phyloP scores from a whole-genome alignment of 2,797 vertebrate genomes.

The Octomys mimax region DNA sequence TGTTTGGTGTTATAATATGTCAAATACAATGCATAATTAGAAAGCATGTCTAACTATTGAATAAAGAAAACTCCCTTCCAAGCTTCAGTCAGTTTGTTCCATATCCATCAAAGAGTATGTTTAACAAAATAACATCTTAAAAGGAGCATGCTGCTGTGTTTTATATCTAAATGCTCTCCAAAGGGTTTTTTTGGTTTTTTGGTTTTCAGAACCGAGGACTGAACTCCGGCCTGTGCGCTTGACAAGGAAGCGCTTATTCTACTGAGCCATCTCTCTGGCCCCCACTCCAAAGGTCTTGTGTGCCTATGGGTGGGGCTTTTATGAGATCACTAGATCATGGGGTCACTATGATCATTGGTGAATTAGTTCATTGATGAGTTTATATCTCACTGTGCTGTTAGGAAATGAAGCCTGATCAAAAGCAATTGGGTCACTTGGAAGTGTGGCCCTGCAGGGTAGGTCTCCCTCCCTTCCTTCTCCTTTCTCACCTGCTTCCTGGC shows the following conservation, averaged over 20 bases:
- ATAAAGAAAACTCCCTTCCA: neutral
- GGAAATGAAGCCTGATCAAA: neutral
- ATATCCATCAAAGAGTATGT: constrained; percentile 23
- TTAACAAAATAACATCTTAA: constrained; percentile 42
- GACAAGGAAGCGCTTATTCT: no score
- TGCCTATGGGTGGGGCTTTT: neutral
- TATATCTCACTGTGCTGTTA: neutral
- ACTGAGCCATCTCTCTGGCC: no score
- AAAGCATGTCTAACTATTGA: neutral
- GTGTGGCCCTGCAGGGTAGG: neutral
- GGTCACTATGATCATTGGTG: neutral
- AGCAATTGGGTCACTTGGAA: neutral
- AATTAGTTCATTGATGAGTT: neutral
- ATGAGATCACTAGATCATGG: neutral
- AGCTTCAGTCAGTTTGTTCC: neutral
- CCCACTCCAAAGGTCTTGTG: neutral
- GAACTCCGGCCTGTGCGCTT: no score
- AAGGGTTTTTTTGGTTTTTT: no score
- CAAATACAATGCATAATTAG: neutral
- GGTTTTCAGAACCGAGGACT: no score
- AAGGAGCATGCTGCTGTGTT: neutral
- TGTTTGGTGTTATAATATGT: neutral
- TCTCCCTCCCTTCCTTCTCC: neutral
- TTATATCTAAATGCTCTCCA: neutral
- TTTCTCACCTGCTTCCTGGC: neutral